These are phyloP conservation scores for Palloptera scutellata DNA, from an alignment of 2,888 invertebrate genomes.

Conservation along the genomic window DNA sequence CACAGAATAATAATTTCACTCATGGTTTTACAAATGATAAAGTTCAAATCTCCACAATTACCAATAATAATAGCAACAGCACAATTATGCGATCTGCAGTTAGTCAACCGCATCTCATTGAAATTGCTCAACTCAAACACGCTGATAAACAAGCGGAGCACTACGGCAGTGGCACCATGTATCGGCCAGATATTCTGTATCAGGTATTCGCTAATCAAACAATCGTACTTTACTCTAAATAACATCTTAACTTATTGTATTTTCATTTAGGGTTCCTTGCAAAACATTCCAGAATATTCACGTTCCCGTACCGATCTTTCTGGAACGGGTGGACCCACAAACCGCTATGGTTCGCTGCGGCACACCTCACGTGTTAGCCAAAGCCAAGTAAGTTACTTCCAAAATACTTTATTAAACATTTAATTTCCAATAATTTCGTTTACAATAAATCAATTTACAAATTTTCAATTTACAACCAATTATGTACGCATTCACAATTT, in stretches of 20 bases:
- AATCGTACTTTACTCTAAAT: neutral
- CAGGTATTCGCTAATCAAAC: constrained; percentile 69
- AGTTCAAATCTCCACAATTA: constrained; percentile 37
- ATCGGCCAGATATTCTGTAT: constrained; percentile 88
- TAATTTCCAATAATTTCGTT: neutral
- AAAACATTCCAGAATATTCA: constrained; percentile 66
- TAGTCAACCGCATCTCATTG: constrained; percentile 71
- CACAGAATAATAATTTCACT: constrained; percentile 51
- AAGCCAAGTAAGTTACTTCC: constrained; percentile 48
- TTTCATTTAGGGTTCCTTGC: constrained; percentile 64
- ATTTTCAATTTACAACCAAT: neutral
- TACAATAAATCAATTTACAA: constrained; percentile 2
- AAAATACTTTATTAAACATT: neutral
- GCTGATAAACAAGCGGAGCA: constrained; percentile 48
- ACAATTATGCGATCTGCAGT: constrained; percentile 67
- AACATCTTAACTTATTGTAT: neutral
- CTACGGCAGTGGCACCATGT: constrained; percentile 80
- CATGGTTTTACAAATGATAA: constrained; percentile 52
- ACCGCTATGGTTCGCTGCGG: constrained; percentile 63
- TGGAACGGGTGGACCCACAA: constrained; percentile 52
- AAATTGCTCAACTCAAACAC: constrained; percentile 43
- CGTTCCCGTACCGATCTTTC: constrained; percentile 67
- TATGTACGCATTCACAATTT: no score
- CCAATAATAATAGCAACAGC: constrained; percentile 49
- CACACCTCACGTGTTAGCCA: constrained; percentile 51